Percentiles rank a stretch among this genome's conserved stretches.
phyloP scores from a whole-genome alignment of 2,113 vertebrate genomes.

The Myotis yumanensis region DNA sequence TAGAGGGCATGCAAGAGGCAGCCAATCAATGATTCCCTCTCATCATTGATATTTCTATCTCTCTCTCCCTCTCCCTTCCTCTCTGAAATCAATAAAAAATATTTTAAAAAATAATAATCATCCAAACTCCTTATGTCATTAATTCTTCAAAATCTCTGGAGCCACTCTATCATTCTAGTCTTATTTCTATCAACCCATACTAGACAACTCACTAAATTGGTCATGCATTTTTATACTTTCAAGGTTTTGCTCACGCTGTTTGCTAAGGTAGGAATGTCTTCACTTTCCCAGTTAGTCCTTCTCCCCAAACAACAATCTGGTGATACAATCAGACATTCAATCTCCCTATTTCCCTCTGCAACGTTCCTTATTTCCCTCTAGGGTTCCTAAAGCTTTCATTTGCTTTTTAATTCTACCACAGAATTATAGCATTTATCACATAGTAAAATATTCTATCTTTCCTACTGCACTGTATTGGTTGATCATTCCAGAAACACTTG shows the following conservation, averaged over 20 bases:
- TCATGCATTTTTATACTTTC: neutral
- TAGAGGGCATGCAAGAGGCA: no score
- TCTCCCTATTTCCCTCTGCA: neutral
- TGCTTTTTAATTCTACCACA: slow-evolving; percentile 27
- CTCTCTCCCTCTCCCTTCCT: no score
- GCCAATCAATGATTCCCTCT: no score
- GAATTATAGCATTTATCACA: neutral
- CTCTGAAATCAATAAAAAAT: no score
- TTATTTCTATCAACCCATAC: neutral
- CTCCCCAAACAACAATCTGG: neutral
- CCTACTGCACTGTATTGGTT: neutral
- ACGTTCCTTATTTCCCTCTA: neutral
- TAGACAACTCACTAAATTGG: neutral
- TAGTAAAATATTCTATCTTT: neutral
- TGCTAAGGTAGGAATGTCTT: neutral
- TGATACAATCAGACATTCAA: slow-evolving; percentile 15
- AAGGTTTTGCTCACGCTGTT: neutral
- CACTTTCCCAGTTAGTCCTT: neutral
- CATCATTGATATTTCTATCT: no score
- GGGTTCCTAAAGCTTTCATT: neutral
- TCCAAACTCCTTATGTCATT: neutral
- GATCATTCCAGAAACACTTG: slow-evolving; percentile 18
- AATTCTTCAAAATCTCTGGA: slow-evolving; percentile 36
- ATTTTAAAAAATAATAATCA: neutral
- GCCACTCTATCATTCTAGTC: neutral